Percentiles rank a stretch among this genome's conserved stretches.
Conservation (phyloP, 2,797 vertebrate species). For the Pantherophis vulpinus region DNA sequence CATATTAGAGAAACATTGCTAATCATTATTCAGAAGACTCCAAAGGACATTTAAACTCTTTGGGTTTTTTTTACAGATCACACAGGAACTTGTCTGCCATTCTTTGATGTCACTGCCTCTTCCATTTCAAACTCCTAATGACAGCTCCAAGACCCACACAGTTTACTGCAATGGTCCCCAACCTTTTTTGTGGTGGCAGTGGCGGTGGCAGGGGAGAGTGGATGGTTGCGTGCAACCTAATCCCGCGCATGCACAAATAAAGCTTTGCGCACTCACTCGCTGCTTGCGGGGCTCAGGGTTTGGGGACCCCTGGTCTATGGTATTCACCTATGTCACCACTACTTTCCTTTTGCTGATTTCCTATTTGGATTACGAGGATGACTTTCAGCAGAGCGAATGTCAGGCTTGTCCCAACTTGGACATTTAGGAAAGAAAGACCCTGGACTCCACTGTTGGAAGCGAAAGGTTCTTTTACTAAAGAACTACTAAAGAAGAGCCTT, state of each 20-base stretch:
- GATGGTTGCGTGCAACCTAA: background rate
- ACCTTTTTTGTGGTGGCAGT: background rate
- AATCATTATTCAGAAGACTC: slow-evolving; percentile 58
- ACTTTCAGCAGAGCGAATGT: background rate
- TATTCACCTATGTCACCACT: slow-evolving; percentile 56
- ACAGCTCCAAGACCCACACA: slow-evolving; percentile 30
- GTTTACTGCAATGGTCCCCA: background rate
- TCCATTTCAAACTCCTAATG: slow-evolving; percentile 34
- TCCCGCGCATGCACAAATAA: background rate
- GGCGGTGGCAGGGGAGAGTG: background rate
- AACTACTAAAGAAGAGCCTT: no score
- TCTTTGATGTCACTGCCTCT: slow-evolving; percentile 54
- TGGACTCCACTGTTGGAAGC: background rate
- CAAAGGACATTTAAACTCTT: slow-evolving; percentile 27
- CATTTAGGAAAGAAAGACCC: background rate
- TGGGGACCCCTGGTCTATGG: background rate
- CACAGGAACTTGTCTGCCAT: slow-evolving; percentile 37
- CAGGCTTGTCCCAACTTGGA: background rate
- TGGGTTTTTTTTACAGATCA: slow-evolving; percentile 38
- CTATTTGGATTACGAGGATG: slow-evolving; percentile 21
- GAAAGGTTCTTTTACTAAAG: background rate
- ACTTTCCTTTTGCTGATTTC: slow-evolving; percentile 39
- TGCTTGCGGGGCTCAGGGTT: background rate
- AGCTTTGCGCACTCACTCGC: background rate
- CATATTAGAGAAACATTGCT: slow-evolving; percentile 27